Percentiles rank a stretch among this genome's conserved stretches.
These are phyloP conservation scores for Paguma larvata DNA, from an alignment of 2,797 vertebrate species.

Conservation along the genomic window DNA sequence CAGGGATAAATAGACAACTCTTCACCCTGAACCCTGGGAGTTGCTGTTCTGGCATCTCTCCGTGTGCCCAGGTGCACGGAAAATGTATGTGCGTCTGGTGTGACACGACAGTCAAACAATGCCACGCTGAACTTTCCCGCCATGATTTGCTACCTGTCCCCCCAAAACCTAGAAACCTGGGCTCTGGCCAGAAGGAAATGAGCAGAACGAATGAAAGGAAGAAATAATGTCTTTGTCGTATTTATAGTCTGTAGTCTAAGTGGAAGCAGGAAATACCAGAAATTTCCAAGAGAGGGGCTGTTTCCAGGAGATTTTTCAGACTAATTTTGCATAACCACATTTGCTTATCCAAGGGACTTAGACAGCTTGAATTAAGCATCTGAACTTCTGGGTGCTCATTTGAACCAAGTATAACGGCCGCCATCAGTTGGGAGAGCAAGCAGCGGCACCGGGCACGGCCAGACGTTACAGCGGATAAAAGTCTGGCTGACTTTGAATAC, in stretches of 20 bases:
- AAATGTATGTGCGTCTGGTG: background rate
- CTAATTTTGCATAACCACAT: slow-evolving; percentile 63
- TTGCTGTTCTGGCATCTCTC: background rate
- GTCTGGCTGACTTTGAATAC: background rate
- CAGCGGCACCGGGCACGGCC: background rate
- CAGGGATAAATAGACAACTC: slow-evolving; percentile 43
- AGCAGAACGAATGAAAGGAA: slow-evolving; percentile 67
- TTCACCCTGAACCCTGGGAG: background rate
- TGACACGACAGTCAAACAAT: background rate
- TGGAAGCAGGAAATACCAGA: slow-evolving; percentile 74
- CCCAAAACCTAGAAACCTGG: slow-evolving; percentile 62
- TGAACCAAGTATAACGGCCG: slow-evolving; percentile 73
- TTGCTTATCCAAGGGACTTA: slow-evolving; percentile 72
- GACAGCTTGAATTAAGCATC: slow-evolving; percentile 83
- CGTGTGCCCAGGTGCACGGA: background rate
- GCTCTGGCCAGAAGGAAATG: slow-evolving; percentile 62
- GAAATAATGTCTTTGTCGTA: slow-evolving; percentile 42
- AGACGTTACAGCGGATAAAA: fast-evolving
- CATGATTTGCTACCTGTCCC: slow-evolving; percentile 72
- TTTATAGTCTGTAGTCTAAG: slow-evolving; percentile 53
- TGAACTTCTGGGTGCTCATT: slow-evolving; percentile 82
- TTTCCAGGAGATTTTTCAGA: slow-evolving; percentile 70
- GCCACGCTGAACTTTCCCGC: slow-evolving; percentile 17
- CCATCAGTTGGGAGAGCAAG: background rate
- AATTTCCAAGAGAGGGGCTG: slow-evolving; percentile 63